Conservation (phyloP, 23 tunicate species). For the Clavelina lepadiformis region DNA sequence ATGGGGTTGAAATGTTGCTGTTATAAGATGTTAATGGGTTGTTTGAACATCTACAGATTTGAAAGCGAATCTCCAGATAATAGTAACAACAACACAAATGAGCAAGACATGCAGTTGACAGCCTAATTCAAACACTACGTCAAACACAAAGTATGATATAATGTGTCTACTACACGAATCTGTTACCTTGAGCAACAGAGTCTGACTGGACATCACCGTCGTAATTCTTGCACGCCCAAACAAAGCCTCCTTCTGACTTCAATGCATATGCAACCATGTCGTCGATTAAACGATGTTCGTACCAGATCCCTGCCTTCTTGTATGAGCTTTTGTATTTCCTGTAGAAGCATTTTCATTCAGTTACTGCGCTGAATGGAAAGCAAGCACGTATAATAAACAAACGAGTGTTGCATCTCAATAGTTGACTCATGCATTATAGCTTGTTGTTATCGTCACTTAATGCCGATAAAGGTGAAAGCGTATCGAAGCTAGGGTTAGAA, state of each 20-base stretch:
- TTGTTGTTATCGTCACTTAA: no score
- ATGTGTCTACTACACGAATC: no score
- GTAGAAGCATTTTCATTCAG: neutral
- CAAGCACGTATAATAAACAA: neutral
- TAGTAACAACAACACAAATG: no score
- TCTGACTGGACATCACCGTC: slow-evolving; percentile 97
- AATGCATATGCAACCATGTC: slow-evolving; percentile 96
- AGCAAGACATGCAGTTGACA: no score
- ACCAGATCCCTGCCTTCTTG: slow-evolving; percentile 75
- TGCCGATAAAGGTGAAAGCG: no score
- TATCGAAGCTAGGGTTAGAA: no score
- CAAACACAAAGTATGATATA: no score
- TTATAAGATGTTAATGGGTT: no score
- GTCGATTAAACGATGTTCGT: slow-evolving; percentile 92
- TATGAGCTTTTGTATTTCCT: slow-evolving; percentile 54
- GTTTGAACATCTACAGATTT: no score
- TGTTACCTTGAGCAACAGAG: slow-evolving; percentile 92
- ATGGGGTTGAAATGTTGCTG: neutral
- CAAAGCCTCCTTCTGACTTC: slow-evolving; percentile 97
- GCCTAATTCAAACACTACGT: no score
- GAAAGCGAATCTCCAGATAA: neutral
- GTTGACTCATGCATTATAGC: no score
- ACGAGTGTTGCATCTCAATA: no score
- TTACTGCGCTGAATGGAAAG: neutral
- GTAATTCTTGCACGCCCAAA: slow-evolving; percentile 97